These are phyloP conservation scores for Prunella strophiata DNA, from an alignment of 2,797 vertebrate genomes.

Conservation along the genomic window DNA sequence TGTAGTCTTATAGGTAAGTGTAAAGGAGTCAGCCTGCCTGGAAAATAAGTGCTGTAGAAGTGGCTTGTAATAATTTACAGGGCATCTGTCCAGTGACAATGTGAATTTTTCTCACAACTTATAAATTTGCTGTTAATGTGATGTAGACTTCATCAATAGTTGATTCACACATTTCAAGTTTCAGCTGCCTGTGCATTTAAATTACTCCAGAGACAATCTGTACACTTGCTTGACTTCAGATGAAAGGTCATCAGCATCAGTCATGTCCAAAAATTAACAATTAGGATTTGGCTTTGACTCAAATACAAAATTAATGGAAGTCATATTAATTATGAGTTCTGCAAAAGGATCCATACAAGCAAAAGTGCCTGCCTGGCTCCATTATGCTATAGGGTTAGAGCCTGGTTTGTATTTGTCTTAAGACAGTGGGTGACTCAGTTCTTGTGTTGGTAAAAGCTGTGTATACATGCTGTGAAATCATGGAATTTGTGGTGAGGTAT, in stretches of 20 bases:
- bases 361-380: background rate
- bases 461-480: background rate
- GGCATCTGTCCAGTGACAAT: background rate
- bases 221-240: background rate
- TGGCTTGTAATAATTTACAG: background rate
- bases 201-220: background rate
- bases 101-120: background rate
- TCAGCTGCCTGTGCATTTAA: background rate
- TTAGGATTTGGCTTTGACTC: background rate
- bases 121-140: background rate
- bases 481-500: background rate
- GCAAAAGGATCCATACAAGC: background rate
- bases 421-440: background rate
- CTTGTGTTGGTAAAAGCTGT: background rate
- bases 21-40: background rate
- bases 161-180: background rate
- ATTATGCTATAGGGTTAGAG: background rate
- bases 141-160: background rate
- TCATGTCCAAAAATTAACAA: conserved; percentile 11
- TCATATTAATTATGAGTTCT: background rate
- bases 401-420: background rate
- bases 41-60: background rate
- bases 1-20: background rate
- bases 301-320: background rate
- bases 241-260: conserved; percentile 13